Percentiles rank a stretch among this genome's conserved stretches.
Conservation (phyloP, 2,888 invertebrate species). For the Synergus umbraculus region DNA sequence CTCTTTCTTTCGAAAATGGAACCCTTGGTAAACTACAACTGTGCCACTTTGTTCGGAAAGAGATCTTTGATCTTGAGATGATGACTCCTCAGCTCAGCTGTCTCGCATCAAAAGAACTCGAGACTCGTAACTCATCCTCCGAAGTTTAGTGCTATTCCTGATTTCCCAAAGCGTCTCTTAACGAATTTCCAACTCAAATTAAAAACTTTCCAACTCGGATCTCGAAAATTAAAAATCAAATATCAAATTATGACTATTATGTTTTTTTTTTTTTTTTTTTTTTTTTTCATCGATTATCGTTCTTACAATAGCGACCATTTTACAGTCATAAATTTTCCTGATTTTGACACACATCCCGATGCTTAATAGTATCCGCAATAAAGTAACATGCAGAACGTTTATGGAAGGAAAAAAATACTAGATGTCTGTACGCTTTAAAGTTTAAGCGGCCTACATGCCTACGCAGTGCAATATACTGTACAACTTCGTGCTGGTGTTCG, state of each 20-base stretch:
- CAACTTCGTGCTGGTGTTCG: conserved; percentile 39
- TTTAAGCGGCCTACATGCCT: conserved; percentile 27
- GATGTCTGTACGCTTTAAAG: not conserved
- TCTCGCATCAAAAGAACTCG: conserved; percentile 22
- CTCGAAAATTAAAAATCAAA: too few species aligned
- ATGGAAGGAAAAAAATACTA: conserved; percentile 24
- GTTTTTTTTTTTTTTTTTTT: too few species aligned
- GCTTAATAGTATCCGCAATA: not conserved
- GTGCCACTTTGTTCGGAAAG: not conserved
- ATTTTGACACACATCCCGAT: conserved; percentile 10
- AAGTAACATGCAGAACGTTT: conserved; percentile 16
- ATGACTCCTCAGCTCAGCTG: conserved; percentile 2
- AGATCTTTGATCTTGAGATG: conserved; percentile 11
- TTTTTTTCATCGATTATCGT: too few species aligned
- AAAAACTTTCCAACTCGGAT: not conserved
- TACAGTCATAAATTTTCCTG: not conserved
- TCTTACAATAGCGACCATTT: too few species aligned
- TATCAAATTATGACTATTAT: too few species aligned
- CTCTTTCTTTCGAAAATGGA: not conserved
- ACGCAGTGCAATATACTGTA: conserved; percentile 8
- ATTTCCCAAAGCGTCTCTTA: not conserved
- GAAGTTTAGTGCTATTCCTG: conserved; percentile 13
- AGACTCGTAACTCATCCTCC: conserved; percentile 12
- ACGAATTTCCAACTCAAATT: not conserved
- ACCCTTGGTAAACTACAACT: not conserved